Evolutionary conservation across 2,888 invertebrate species (phyloP).

Genomic region (Flexamia atlantica): DNA sequence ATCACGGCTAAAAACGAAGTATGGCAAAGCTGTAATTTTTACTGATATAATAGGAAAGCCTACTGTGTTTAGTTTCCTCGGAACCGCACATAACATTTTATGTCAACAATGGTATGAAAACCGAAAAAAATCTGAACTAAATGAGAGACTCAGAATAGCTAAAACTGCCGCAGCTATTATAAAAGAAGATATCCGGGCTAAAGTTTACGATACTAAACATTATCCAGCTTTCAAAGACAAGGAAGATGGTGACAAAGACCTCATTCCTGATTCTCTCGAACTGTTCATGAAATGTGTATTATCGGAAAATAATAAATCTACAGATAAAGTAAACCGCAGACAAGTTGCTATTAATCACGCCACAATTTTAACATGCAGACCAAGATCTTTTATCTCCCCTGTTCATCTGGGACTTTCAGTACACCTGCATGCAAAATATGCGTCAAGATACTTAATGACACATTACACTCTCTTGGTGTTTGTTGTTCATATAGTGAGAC

Average conservation of each 20-base stretch:
- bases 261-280: constrained; percentile 26
- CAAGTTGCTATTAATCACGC: background rate
- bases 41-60: background rate
- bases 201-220: constrained; percentile 69
- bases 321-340: background rate
- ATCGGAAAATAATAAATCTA: background rate
- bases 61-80: constrained; percentile 43
- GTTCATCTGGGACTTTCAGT: background rate
- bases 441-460: background rate
- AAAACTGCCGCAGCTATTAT: constrained; percentile 71
- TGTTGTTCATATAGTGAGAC: constrained; percentile 8
- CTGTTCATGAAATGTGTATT: constrained; percentile 11
- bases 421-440: background rate
- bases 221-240: constrained; percentile 69
- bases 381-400: constrained; percentile 2
- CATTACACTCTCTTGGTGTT: background rate
- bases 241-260: constrained; percentile 67
- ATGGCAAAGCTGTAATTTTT: background rate
- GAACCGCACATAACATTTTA: constrained; percentile 53
- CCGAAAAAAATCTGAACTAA: constrained; percentile 67
- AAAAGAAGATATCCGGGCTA: constrained; percentile 71
- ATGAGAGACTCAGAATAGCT: constrained; percentile 71
- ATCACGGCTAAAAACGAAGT: background rate
- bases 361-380: background rate
- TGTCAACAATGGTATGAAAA: constrained; percentile 68